Conservation (phyloP, 2,797 vertebrate species). For the Protonibea diacanthus region DNA sequence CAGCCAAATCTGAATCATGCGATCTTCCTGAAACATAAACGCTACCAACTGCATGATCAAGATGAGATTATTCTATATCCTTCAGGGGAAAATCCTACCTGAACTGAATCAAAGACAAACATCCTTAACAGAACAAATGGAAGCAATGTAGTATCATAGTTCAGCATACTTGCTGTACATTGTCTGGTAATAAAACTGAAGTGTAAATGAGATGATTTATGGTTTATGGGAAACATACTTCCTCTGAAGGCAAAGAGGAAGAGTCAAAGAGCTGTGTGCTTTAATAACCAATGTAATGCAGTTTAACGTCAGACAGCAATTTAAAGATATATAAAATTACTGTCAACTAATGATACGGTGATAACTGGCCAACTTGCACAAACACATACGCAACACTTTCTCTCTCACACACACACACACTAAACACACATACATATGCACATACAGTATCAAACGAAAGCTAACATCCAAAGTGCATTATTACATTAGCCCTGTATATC, state of each 20-base stretch:
- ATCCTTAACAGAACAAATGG: conserved; percentile 28
- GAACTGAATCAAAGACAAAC: conserved; percentile 8
- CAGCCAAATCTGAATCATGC: conserved; percentile 6
- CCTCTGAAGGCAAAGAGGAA: conserved; percentile 45
- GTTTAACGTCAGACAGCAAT: conserved; percentile 56
- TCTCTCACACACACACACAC: conserved; percentile 15
- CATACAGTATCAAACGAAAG: conserved; percentile 59
- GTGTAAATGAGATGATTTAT: conserved; percentile 57
- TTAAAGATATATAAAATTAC: conserved; percentile 42
- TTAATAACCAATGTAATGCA: conserved; percentile 58
- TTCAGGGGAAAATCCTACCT: neutral
- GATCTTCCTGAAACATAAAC: neutral
- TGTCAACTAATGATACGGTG: conserved; percentile 48
- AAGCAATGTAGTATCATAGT: conserved; percentile 35
- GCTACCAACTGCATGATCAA: conserved; percentile 2
- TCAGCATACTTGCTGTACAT: conserved; percentile 40
- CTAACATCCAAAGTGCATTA: conserved; percentile 84
- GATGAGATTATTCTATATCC: conserved; percentile 17
- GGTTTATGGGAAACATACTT: conserved; percentile 48
- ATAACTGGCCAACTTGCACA: conserved; percentile 72
- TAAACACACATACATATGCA: conserved; percentile 32
- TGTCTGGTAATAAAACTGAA: conserved; percentile 35
- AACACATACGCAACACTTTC: conserved; percentile 34
- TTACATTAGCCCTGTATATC: conserved; percentile 80
- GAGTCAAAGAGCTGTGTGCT: conserved; percentile 64